Evolutionary conservation across 2,888 invertebrate species (phyloP), one percentile per base, ranked within the genome.

Genomic region (Athetis lepigone): DNA sequence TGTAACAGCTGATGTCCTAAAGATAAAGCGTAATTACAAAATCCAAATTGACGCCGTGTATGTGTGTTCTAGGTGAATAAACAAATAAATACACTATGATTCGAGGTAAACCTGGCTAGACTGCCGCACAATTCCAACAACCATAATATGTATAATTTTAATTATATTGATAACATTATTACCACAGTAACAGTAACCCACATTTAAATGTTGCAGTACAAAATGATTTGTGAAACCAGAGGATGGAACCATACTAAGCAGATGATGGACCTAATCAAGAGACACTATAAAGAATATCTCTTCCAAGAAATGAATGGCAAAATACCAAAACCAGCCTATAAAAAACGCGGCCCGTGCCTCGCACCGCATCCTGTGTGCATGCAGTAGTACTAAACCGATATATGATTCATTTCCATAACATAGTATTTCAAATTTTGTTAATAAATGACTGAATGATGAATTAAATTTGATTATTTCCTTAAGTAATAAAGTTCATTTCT

Each of bases 141-240:
- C 3, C 9, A 36, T 25, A 18, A 19, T 9, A 37, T 29, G 29
- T 29, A 33, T 33, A 4, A n/a, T n/a, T n/a, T n/a, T n/a, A n/a
- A n/a, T n/a, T n/a, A n/a, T n/a, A n/a, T n/a, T n/a, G n/a, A n/a
- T n/a, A n/a, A 11, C 2, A 7, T 29, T 13, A 47, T 33, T 2
- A 33, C 4, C 19, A 2, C 40, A 36, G 13, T 16, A 51, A 40
- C 4, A 33, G 3, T 54, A 19, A 37, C 8, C 37, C 13, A 46
- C n/a, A 5, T 11, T 36, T 65, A 2, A 13, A 47, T 76, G 16
- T 88, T 89, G 13, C 90, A 98, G 97, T 96, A 98, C 2, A 98
- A 98, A 93, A 96, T 98, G 8, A 96, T 98, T 19, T 97, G 97
- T 76, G 99, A 99, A 93, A 98, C 98, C 0, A 95, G 97, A 83